phyloP scores from a whole-genome alignment of 2,888 invertebrate genomes.

The Notocelia uddmanniana region DNA sequence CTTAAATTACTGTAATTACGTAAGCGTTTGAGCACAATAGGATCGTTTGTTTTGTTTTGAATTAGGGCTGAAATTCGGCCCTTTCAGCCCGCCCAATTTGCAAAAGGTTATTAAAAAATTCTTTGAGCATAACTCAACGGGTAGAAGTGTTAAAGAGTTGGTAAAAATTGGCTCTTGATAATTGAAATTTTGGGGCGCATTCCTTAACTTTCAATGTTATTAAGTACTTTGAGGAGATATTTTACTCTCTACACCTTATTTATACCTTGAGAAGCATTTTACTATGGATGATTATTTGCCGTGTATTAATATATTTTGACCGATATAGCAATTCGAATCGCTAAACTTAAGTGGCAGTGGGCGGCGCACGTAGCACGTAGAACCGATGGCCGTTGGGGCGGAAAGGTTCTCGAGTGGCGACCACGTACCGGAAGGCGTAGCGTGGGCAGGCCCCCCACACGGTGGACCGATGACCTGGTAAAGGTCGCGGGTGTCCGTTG shows the following conservation, averaged over 20 bases:
- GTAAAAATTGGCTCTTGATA: slow-evolving; percentile 12
- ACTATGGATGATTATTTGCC: neutral
- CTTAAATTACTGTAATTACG: slow-evolving; percentile 45
- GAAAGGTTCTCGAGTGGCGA: too few relatives aligned
- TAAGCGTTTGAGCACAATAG: slow-evolving; percentile 39
- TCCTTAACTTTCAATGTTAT: neutral
- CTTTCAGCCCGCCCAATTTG: slow-evolving; percentile 32
- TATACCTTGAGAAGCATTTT: neutral
- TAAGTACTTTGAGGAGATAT: too few relatives aligned
- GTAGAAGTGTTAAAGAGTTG: slow-evolving; percentile 28
- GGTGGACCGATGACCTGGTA: too few relatives aligned
- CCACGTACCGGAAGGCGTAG: too few relatives aligned
- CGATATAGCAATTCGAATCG: too few relatives aligned
- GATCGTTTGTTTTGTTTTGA: slow-evolving; percentile 37
- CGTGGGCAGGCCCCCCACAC: too few relatives aligned
- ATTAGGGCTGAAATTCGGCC: slow-evolving; percentile 30
- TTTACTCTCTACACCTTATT: too few relatives aligned
- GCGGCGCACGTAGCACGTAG: too few relatives aligned
- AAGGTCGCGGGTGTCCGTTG: too few relatives aligned
- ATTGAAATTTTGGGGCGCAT: neutral
- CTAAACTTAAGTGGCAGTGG: too few relatives aligned
- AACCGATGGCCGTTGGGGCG: too few relatives aligned
- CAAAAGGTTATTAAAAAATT: slow-evolving; percentile 37
- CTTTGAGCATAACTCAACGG: slow-evolving; percentile 25
- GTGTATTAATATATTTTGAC: too few relatives aligned